Base-by-base conservation (phyloP, 2,888 invertebrate species). In the Nomada fucata region DNA sequence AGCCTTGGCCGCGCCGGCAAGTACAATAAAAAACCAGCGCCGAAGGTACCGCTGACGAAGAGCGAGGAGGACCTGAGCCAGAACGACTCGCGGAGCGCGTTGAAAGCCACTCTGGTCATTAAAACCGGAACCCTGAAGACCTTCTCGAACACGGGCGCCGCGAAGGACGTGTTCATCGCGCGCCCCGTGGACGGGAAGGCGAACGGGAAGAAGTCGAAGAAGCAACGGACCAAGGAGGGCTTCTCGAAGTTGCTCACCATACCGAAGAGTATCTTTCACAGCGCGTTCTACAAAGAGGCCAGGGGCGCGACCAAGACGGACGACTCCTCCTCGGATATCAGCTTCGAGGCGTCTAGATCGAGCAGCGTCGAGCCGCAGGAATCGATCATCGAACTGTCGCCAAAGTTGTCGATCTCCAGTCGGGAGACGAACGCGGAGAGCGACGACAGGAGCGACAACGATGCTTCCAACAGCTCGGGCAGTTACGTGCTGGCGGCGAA, bases 1-100 rank as follows among this genome's bases (percentile, higher is more conserved):
- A 80, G 82, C 36, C 87, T 89, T 10, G 85, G 76, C 64, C 92
- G 95, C 53, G 94, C 94, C 0, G 95, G 95, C 11, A 94, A 93
- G 87, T 95, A 95, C 84, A 91, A 95, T 76, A 95, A 95, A 90
- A 94, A 93, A 83, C 92, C 93, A 29, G 95, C 95, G 1, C 95
- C 95, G 0, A 92, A 91, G 80, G 94, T 93, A 13, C 95, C 95
- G 0, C 61, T 84, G 23, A 76, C 84, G 18, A 76, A 61, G 10
- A 86, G 79, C 55, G 82, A 88, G n/a, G 89, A 89, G 9, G 77
- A 84, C 20, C 76, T 75, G 44, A 80, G 84, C 52, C 86, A 86
- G 9, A 63, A 68, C 1, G 87, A 84, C 15, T 79, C 86, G 13
- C 84, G 83, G 50, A 89, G 86, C 50, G 94, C 94, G 83, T 94